These are phyloP conservation scores for Drosophila baimaii DNA, from an alignment of 1,140 invertebrate species.

Conservation along the genomic window DNA sequence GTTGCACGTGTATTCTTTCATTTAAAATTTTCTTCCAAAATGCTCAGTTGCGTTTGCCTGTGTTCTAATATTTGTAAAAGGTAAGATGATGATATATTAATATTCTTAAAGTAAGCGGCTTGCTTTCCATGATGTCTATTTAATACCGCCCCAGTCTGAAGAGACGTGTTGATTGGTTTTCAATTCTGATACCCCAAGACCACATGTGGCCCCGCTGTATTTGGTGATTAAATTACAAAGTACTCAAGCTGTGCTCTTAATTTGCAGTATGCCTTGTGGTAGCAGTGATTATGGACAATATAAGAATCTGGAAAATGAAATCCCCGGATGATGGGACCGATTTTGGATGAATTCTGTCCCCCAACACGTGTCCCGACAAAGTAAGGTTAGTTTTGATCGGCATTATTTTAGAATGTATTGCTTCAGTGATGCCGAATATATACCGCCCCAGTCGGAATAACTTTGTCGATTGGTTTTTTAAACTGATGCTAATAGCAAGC, in stretches of 20 bases:
- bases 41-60: conserved; percentile 10
- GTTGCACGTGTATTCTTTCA: conserved; percentile 30
- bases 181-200: conserved; percentile 44
- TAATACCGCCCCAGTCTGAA: conserved; percentile 77
- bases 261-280: conserved; percentile 22
- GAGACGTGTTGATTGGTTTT: conserved; percentile 77
- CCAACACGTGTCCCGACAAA: conserved; percentile 23
- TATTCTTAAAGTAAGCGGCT: conserved; percentile 77
- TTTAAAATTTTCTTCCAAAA: conserved; percentile 8
- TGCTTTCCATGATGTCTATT: conserved; percentile 88
- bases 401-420: background rate
- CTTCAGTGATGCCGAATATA: conserved; percentile 46
- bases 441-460: conserved; percentile 69
- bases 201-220: conserved; percentile 1
- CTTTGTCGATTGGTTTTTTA: conserved; percentile 39
- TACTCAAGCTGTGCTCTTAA: conserved; percentile 5
- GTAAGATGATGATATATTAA: conserved; percentile 7
- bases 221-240: background rate
- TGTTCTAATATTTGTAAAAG: background rate
- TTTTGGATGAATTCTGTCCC: conserved; percentile 9
- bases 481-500: background rate
- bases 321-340: background rate
- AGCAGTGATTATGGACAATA: background rate
- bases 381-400: conserved; percentile 56
- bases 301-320: background rate